phyloP scores from a whole-genome alignment of 2,113 vertebrate species.

The Alligator sinensis region DNA sequence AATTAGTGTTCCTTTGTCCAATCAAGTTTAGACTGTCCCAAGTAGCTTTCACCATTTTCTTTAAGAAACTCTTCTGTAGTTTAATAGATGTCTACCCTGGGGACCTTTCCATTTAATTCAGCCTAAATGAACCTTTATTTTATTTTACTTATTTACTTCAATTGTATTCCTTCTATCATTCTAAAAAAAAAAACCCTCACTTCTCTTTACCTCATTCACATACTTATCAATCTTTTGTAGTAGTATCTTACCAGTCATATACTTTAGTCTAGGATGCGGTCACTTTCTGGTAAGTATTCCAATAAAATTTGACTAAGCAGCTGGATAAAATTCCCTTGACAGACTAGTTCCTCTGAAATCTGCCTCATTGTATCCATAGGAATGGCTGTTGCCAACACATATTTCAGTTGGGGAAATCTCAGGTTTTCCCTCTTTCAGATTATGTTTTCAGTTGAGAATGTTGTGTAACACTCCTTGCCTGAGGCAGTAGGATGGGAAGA shows the following conservation, averaged over 20 bases:
- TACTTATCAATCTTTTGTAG: not conserved
- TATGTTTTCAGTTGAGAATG: not conserved
- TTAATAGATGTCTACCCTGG: not conserved
- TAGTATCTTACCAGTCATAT: not conserved
- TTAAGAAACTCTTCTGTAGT: not conserved
- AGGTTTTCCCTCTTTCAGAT: not conserved
- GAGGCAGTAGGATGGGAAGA: not conserved
- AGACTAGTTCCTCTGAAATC: constrained; percentile 30
- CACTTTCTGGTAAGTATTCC: not conserved
- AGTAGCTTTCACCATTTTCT: not conserved
- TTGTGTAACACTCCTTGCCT: not conserved
- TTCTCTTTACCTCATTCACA: not conserved
- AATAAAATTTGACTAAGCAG: not conserved
- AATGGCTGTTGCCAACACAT: not conserved
- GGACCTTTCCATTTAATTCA: not conserved
- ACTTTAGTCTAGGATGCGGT: accelerated
- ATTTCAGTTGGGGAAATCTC: not conserved
- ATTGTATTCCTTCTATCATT: not conserved
- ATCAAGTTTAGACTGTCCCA: not conserved
- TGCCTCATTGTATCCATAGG: not conserved
- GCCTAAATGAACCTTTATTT: not conserved
- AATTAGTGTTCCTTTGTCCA: not conserved
- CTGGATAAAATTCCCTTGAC: not conserved
- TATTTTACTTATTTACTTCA: not conserved
- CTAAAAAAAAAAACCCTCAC: not conserved